Percentiles rank a stretch among this genome's conserved stretches.
phyloP scores from a whole-genome alignment of 2,888 invertebrate genomes.

The Sarcophaga subvicina region DNA sequence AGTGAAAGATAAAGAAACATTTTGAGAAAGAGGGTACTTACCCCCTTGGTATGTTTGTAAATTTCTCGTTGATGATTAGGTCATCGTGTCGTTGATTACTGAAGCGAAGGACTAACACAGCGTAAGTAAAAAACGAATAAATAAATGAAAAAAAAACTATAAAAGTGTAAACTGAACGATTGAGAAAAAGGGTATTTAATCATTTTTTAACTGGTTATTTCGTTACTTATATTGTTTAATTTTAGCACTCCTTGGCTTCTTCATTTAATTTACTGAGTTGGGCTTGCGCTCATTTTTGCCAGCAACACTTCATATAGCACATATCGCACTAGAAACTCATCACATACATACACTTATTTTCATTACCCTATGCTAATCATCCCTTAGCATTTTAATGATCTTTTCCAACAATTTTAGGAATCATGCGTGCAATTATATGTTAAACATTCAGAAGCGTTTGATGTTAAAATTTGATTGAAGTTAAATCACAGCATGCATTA shows the following conservation, averaged over 20 bases:
- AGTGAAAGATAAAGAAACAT: not conserved
- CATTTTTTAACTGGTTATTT: not conserved
- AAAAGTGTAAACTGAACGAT: not conserved
- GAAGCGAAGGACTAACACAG: not conserved
- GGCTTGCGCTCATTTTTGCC: not conserved
- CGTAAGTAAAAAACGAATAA: not conserved
- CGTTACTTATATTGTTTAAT: too few relatives aligned
- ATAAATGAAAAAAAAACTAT: not conserved
- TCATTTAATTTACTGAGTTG: not conserved
- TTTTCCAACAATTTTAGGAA: not conserved
- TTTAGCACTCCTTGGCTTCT: not conserved
- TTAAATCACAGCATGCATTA: slow-evolving; percentile 10
- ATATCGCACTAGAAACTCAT: too few relatives aligned
- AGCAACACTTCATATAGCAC: too few relatives aligned
- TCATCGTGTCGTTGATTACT: slow-evolving; percentile 12
- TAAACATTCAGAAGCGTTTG: not conserved
- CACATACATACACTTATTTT: not conserved
- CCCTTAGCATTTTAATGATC: not conserved
- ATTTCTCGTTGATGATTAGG: slow-evolving; percentile 33
- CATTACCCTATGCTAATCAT: not conserved
- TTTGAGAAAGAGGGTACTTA: not conserved
- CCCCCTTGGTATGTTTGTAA: not conserved
- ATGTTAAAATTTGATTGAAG: not conserved
- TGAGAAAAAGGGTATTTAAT: not conserved
- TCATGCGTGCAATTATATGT: not conserved